Evolutionary conservation across 2,888 invertebrate species (phyloP), one percentile per base, ranked within the genome.

Genomic region (Drosophila maculinotata): DNA sequence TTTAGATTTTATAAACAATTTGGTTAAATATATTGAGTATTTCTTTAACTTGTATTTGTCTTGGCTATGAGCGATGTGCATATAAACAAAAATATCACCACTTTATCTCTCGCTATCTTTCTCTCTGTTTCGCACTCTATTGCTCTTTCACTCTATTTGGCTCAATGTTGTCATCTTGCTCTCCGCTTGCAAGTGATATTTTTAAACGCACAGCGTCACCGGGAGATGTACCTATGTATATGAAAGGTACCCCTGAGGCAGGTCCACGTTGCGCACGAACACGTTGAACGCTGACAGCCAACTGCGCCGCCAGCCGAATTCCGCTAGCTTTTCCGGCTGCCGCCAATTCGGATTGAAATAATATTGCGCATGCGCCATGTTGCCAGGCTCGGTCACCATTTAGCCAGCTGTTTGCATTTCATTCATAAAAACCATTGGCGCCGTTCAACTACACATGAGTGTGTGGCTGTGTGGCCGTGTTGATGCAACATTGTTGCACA

Each of bases 221-320:
- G 59, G 20, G 70, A 36, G 28, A 3, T 39, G 10, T 44, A 35
- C 23, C 12, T 14, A 30, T 58, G 5, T 26, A 15, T 31, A 9
- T 48, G 23, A 20, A 7, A 1, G 51, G 36, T n/a, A 48, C 35
- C 14, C 41, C 57, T 49, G 47, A 12, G 70, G 52, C 56, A 60
- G 48, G 36, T 70, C 17, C 71, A 71, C 63, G 59, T 69, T 73
- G 73, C 69, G 66, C 75, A 78, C 80, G 81, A 78, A 31, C 76
- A 69, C 80, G 62, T 69, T 80, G 80, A 83, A 76, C 58, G 85
- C 68, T 80, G 83, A 68, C 73, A 73, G 78, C 76, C 83, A 83
- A 83, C 83, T 83, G 86, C 70, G 76, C 78, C 78, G 69, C 72
- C 69, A 72, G 67, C 75, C 73, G 51, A 74, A 69, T 67, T 75